These are phyloP conservation scores for Hydropsyche betteni DNA, from an alignment of 2,888 invertebrate species.

Conservation along the genomic window DNA sequence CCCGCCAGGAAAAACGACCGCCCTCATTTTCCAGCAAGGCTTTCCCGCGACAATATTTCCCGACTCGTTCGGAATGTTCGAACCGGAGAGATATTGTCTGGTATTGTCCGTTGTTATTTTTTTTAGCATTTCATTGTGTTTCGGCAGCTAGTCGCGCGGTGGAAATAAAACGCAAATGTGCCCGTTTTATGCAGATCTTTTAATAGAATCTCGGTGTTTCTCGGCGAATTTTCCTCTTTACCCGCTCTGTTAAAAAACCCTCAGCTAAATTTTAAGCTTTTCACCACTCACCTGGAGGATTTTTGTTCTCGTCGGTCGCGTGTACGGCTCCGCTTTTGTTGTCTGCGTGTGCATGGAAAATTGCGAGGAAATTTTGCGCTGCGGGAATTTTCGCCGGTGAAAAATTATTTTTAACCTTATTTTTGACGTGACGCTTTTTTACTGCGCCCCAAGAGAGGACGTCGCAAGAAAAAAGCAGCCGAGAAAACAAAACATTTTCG, in stretches of 20 bases:
- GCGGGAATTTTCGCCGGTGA: background rate
- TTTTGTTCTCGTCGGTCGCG: background rate
- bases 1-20: too few species aligned
- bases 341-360: conserved; percentile 17
- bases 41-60: background rate
- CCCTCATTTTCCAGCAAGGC: too few species aligned
- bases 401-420: conserved; percentile 3
- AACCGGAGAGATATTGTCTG: background rate
- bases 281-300: background rate
- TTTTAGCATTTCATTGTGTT: background rate
- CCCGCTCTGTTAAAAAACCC: background rate
- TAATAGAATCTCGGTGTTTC: conserved; percentile 31
- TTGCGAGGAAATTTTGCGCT: conserved; percentile 21
- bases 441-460: too few species aligned
- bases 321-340: conserved; percentile 16
- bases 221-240: conserved; percentile 17
- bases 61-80: background rate
- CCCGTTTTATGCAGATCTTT: conserved; percentile 24
- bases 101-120: background rate
- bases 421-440: too few species aligned
- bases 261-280: conserved; percentile 16
- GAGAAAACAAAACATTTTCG: too few species aligned
- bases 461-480: too few species aligned
- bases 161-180: conserved; percentile 28
- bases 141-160: background rate